A percentile compares a stretch with the other conserved stretches of the same genome.
Evolutionary conservation across 2,888 invertebrate species (phyloP).

Genomic region (Tipula lateralis): DNA sequence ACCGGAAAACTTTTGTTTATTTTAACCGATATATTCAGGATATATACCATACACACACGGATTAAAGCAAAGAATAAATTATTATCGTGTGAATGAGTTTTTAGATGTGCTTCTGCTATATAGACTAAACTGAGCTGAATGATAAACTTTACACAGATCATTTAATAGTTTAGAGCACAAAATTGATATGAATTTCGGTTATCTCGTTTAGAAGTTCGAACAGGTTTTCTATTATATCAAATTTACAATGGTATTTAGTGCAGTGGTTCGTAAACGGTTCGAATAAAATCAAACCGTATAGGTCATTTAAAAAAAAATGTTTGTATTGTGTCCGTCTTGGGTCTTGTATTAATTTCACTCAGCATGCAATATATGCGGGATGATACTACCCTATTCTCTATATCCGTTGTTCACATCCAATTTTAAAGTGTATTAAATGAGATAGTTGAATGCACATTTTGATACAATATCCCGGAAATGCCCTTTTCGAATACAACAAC

Average conservation of each 20-base stretch:
- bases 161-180: neutral
- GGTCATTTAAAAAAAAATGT: neutral
- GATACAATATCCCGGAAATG: conserved; percentile 11
- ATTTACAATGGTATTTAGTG: neutral
- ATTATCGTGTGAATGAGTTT: neutral
- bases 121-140: neutral
- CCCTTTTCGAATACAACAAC: neutral
- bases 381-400: neutral
- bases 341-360: neutral
- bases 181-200: neutral
- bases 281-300: neutral
- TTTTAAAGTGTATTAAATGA: conserved; percentile 11
- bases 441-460: neutral
- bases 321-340: neutral
- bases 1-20: neutral
- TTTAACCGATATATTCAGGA: neutral
- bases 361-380: neutral
- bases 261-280: neutral
- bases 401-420: neutral
- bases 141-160: neutral
- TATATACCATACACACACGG: neutral
- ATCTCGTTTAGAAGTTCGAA: neutral
- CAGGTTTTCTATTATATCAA: neutral
- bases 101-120: neutral
- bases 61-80: neutral